Conservation (phyloP, 2,797 vertebrate species). For the Sciaenops ocellatus region DNA sequence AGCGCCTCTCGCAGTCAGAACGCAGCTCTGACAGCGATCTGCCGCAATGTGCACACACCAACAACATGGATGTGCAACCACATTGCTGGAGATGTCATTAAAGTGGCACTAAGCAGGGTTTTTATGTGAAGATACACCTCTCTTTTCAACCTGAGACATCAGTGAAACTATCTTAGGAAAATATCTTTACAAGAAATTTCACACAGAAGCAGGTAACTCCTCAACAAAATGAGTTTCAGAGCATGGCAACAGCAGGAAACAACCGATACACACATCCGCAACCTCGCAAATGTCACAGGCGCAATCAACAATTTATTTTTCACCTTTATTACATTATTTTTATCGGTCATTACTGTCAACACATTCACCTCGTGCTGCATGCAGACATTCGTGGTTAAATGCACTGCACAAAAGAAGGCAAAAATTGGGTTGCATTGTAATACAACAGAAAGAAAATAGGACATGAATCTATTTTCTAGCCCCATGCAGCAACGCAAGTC, state of each 20-base stretch:
- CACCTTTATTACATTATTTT: not conserved
- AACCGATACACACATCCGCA: not conserved
- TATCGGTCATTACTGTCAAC: not conserved
- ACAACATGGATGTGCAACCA: conserved; percentile 44
- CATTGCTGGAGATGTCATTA: conserved; percentile 57
- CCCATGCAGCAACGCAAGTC: not conserved
- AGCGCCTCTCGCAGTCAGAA: conserved; percentile 65
- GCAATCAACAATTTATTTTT: not conserved
- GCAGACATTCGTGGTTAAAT: not conserved
- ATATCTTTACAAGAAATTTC: not conserved
- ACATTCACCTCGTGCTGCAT: not conserved
- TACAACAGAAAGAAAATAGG: not conserved
- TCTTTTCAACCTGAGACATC: conserved; percentile 41
- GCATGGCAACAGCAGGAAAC: too few species aligned
- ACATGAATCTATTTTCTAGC: not conserved
- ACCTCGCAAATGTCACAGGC: not conserved
- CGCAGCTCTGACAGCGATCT: conserved; percentile 69
- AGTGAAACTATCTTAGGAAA: conserved; percentile 3
- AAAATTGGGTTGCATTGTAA: not conserved
- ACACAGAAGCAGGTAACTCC: not conserved
- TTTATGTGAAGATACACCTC: conserved; percentile 38
- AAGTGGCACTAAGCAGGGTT: conserved; percentile 37
- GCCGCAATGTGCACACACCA: conserved; percentile 54
- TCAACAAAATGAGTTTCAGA: not conserved
- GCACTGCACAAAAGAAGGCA: not conserved